These are phyloP conservation scores for Polypterus bichir DNA, from an alignment of 2,113 vertebrate species.

Conservation along the genomic window DNA sequence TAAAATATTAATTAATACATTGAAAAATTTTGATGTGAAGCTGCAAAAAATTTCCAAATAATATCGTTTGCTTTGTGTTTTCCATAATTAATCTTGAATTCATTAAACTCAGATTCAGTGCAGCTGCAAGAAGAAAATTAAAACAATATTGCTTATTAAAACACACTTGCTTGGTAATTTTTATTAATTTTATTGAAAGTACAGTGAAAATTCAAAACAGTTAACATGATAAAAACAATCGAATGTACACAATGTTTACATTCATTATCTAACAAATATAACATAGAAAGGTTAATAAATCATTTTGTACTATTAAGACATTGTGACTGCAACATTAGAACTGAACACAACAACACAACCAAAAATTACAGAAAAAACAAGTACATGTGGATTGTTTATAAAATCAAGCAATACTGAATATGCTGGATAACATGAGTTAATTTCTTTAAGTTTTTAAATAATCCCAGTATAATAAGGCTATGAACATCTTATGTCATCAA, in stretches of 20 bases:
- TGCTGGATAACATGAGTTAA: slow-evolving; percentile 15
- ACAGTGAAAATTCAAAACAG: slow-evolving; percentile 28
- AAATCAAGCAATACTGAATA: slow-evolving; percentile 6
- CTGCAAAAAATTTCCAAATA: too few species aligned
- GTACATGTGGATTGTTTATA: slow-evolving; percentile 1
- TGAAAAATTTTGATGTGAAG: too few species aligned
- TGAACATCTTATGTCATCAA: slow-evolving; percentile 3
- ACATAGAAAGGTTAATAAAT: slow-evolving; percentile 24
- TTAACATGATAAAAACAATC: slow-evolving; percentile 18
- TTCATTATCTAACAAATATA: slow-evolving; percentile 28
- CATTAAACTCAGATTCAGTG: too few species aligned
- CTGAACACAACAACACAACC: slow-evolving; percentile 18
- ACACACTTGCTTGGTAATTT: slow-evolving; percentile 10
- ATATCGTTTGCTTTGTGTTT: too few species aligned
- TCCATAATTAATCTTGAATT: too few species aligned
- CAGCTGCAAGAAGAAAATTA: too few species aligned
- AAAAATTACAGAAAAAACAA: slow-evolving; percentile 5
- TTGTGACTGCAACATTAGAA: slow-evolving; percentile 4
- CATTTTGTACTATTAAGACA: slow-evolving; percentile 19
- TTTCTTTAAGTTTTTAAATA: background rate
- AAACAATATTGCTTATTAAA: too few species aligned
- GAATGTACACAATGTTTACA: slow-evolving; percentile 17
- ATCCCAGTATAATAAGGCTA: background rate
- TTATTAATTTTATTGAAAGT: slow-evolving; percentile 41
- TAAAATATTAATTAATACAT: too few species aligned